These are phyloP conservation scores for Indicator maculatus DNA, from an alignment of 2,113 vertebrate species.

Conservation along the genomic window DNA sequence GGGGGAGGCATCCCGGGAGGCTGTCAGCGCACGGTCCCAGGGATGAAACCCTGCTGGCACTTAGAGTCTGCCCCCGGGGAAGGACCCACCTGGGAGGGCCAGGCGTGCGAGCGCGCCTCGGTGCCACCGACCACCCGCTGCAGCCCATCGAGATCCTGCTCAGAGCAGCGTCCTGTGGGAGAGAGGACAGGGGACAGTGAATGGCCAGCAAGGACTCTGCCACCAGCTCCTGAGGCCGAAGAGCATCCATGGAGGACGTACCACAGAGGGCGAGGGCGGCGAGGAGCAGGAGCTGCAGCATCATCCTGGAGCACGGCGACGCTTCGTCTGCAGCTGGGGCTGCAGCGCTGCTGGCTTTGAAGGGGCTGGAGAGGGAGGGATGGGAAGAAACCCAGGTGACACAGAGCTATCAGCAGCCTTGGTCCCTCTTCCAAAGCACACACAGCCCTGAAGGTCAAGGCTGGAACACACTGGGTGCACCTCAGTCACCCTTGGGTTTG, in stretches of 20 bases:
- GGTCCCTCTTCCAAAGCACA: neutral
- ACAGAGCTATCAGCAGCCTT: rapidly evolving
- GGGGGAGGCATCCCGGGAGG: rapidly evolving
- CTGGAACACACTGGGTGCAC: rapidly evolving
- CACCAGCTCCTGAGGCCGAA: rapidly evolving
- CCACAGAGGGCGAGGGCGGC: slow-evolving; percentile 24
- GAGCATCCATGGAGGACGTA: neutral
- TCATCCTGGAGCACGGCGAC: neutral
- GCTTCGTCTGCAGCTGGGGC: rapidly evolving
- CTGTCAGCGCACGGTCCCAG: rapidly evolving
- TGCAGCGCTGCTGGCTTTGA: rapidly evolving
- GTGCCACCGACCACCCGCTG: slow-evolving; percentile 86
- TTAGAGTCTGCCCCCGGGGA: rapidly evolving
- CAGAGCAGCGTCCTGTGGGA: slow-evolving; percentile 76
- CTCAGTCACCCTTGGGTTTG: rapidly evolving
- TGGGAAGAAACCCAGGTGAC: neutral
- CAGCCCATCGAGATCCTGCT: slow-evolving; percentile 52
- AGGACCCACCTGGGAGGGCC: slow-evolving; percentile 89
- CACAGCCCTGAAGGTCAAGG: rapidly evolving
- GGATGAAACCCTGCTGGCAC: rapidly evolving
- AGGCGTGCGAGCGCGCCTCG: slow-evolving; percentile 76
- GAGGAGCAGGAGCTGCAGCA: slow-evolving; percentile 36
- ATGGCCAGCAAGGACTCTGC: rapidly evolving
- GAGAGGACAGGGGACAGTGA: neutral
- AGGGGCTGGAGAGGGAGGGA: neutral